Evolutionary conservation across 2,113 vertebrate genomes (phyloP).

Genomic region (Mustela lutreola): DNA sequence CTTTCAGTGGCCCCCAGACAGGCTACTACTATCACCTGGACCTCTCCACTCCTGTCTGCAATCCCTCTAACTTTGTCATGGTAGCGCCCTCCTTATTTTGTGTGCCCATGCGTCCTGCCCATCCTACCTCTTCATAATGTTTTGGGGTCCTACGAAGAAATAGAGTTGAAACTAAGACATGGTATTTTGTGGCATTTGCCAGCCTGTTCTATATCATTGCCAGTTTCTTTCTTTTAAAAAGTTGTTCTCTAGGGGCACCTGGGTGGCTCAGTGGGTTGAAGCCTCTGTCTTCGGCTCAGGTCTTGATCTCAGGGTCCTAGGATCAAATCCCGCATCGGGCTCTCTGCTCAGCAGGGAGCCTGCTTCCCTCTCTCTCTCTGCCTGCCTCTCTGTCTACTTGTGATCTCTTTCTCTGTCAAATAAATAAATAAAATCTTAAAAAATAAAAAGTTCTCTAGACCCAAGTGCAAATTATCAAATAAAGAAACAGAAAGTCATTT

Average conservation of each 20-base stretch:
- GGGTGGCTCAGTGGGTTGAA: no score
- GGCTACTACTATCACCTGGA: neutral
- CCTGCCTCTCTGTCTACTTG: no score
- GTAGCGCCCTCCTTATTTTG: neutral
- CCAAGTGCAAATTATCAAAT: constrained; percentile 2
- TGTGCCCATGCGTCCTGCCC: neutral
- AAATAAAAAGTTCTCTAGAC: neutral
- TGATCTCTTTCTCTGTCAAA: no score
- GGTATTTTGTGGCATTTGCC: constrained; percentile 45
- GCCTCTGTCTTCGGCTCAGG: no score
- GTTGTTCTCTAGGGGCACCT: neutral
- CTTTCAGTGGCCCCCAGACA: neutral
- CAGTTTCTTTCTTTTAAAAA: constrained; percentile 55
- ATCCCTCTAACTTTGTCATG: neutral
- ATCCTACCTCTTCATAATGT: neutral
- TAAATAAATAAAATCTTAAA: no score
- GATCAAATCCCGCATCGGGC: no score
- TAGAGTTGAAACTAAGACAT: neutral
- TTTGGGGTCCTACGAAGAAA: neutral
- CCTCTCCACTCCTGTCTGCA: neutral
- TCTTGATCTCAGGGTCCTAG: no score
- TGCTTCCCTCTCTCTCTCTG: no score
- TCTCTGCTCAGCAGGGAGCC: no score
- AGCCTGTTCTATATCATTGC: neutral
- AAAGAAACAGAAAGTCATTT: neutral